Base-by-base conservation (phyloP, 1,140 invertebrate species). In the Notospermus geniculatus region DNA sequence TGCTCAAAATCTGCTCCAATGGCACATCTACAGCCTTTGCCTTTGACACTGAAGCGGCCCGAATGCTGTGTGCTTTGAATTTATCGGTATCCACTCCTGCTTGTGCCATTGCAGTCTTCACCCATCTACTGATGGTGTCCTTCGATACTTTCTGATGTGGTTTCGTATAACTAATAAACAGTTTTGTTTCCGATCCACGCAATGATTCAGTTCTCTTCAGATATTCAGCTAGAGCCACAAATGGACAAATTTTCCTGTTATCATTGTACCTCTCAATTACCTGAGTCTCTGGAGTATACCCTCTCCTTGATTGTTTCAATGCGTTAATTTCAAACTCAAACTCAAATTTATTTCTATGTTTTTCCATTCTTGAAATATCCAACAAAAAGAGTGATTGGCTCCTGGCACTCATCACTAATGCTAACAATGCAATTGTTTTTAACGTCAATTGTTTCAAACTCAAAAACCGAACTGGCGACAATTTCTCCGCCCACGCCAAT, bases 381-480 rank as follows among this genome's bases (percentile, higher is more conserved):
- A 64, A 43, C 28, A 63, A 53, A 60, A 62, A 57, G 2, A 67
- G n/a, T 2, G 61, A 57, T 27, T 67, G 64, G 41, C 55, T 29
- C 11, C 60, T 23, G 30, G 52, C 54, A n/a, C 32, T 60, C 29
- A 50, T 56, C 11, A 63, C 11, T 11, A 63, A 36, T 27, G 28
- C 11, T 23, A 62, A 53, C 11, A 65, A 25, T 27, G 30, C 46
- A 27, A 32, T 23, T 23, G 58, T 39, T 65, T 63, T 67, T 11
- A 69, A 59, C 30, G 67, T 67, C 23, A 69, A 59, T 25, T 53
- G 15, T 54, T 64, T 60, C 27, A 69, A 54, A 57, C 56, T 54
- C 19, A 61, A 30, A 57, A 22, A n/a, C 15, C 55, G 23, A n/a
- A 50, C 23, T n/a, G 67, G 67, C 27, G 27, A 57, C 4, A 64